Evolutionary conservation across 2,113 vertebrate genomes (phyloP).

Genomic region (Ia io): DNA sequence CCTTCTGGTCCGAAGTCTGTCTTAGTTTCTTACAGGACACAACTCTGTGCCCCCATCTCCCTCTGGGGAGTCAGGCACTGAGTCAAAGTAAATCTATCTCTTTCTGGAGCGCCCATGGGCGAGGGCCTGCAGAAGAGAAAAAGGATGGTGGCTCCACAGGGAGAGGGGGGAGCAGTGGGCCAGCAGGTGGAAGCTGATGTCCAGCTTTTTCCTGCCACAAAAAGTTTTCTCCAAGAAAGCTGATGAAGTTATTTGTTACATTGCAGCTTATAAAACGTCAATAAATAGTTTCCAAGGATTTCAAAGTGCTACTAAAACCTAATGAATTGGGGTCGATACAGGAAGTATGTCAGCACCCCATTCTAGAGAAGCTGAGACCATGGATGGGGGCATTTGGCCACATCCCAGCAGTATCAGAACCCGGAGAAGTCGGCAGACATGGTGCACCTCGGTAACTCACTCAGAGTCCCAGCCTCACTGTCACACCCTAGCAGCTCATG

Average conservation of each 20-base stretch:
- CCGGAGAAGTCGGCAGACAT: not conserved
- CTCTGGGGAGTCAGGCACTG: not conserved
- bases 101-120: not conserved
- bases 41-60: no score
- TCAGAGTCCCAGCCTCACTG: not conserved
- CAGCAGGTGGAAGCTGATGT: not conserved
- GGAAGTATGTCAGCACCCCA: not conserved
- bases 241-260: not conserved
- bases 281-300: not conserved
- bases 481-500: not conserved
- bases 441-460: accelerated
- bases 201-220: not conserved
- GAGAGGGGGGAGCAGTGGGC: not conserved
- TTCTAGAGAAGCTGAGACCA: not conserved
- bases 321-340: not conserved
- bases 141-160: not conserved
- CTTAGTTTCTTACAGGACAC: no score
- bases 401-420: not conserved
- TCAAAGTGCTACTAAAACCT: not conserved
- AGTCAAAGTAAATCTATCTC: not conserved
- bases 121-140: not conserved
- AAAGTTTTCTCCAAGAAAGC: not conserved
- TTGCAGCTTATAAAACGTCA: not conserved
- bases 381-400: not conserved
- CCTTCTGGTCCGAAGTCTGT: not conserved